Conservation (phyloP, 1,140 invertebrate genomes). For the Leptinotarsa undecemlineata region DNA sequence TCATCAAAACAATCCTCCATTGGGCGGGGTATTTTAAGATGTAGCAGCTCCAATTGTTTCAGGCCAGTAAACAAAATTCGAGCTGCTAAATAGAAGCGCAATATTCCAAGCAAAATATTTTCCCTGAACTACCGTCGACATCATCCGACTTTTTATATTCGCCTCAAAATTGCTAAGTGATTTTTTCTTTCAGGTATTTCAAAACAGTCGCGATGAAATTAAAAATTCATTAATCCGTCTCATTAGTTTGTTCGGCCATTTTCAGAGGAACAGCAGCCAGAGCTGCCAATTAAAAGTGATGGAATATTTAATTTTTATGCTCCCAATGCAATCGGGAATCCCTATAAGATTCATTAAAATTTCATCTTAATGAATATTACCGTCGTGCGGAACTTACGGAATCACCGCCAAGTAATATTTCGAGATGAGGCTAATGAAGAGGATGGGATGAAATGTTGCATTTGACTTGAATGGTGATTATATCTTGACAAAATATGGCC, state of each 20-base stretch:
- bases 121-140: too few relatives aligned
- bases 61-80: too few relatives aligned
- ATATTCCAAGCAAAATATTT: too few relatives aligned
- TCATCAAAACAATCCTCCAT: too few relatives aligned
- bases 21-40: too few relatives aligned
- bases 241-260: conserved; percentile 7
- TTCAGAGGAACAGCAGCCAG: neutral
- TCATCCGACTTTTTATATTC: too few relatives aligned
- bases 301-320: conserved; percentile 22
- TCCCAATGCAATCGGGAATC: conserved; percentile 8
- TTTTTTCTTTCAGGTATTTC: too few relatives aligned
- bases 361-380: conserved; percentile 13
- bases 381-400: neutral
- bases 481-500: too few relatives aligned
- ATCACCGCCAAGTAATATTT: conserved; percentile 6
- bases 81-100: too few relatives aligned
- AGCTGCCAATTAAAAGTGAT: conserved; percentile 13
- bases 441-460: neutral
- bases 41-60: too few relatives aligned
- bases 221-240: conserved; percentile 7
- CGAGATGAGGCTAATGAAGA: conserved; percentile 12
- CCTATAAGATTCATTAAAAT: conserved; percentile 15
- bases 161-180: too few relatives aligned
- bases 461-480: too few relatives aligned
- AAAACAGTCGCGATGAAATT: neutral